Conservation (phyloP, 1,140 invertebrate species). For the Cyclina sinensis region DNA sequence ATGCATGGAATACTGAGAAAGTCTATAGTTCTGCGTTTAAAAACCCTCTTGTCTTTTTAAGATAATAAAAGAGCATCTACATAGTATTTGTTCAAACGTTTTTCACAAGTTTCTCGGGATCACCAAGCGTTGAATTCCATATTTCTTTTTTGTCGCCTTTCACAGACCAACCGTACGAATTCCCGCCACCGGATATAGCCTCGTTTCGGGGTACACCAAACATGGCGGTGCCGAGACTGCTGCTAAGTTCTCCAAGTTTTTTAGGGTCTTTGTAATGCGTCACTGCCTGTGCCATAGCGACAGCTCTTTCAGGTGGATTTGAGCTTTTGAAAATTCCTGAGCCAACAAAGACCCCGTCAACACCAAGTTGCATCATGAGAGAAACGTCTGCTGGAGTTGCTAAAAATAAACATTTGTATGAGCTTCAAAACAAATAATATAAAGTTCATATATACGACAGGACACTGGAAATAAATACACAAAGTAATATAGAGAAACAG, state of each 20-base stretch:
- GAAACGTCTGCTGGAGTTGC: conserved; percentile 84
- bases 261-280: conserved; percentile 82
- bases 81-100: conserved; percentile 37
- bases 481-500: no score
- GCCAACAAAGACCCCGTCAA: conserved; percentile 83
- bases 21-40: no score
- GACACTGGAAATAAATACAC: no score
- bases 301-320: conserved; percentile 77
- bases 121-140: conserved; percentile 76
- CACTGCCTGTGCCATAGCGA: conserved; percentile 83
- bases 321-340: conserved; percentile 84
- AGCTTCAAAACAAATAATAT: no score
- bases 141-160: conserved; percentile 69
- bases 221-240: conserved; percentile 82
- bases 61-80: no score
- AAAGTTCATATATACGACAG: no score
- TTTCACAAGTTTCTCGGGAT: conserved; percentile 44
- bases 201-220: conserved; percentile 74
- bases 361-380: conserved; percentile 84
- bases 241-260: conserved; percentile 79
- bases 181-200: conserved; percentile 39
- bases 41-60: no score
- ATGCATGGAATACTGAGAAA: no score
- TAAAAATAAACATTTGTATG: no score
- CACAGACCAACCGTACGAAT: conserved; percentile 48